Conservation (phyloP, 2,113 vertebrate genomes). For the Nematolebias whitei region DNA sequence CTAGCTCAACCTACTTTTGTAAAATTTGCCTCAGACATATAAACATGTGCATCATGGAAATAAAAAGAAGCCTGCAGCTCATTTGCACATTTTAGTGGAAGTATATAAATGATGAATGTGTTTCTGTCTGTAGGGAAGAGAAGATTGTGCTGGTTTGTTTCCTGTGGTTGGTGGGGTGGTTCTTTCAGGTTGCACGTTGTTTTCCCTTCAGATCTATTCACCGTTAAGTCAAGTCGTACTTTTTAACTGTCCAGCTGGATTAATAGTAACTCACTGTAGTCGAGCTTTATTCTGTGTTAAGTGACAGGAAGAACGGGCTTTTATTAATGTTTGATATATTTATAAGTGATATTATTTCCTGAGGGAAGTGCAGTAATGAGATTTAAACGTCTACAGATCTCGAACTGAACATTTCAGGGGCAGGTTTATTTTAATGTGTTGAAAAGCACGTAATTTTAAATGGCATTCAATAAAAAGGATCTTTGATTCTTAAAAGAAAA, state of each 20-base stretch:
- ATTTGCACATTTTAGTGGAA: conserved; percentile 23
- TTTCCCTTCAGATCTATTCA: neutral
- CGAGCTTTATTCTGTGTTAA: neutral
- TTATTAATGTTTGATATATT: too few species aligned
- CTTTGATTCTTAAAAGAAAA: conserved; percentile 9
- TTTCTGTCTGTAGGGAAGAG: neutral
- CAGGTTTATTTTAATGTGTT: conserved; percentile 18
- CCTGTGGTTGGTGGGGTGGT: neutral
- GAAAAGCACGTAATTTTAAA: conserved; percentile 16
- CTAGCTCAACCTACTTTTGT: conserved; percentile 52
- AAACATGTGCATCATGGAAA: conserved; percentile 28
- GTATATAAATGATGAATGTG: neutral
- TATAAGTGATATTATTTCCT: neutral
- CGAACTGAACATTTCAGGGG: conserved; percentile 1
- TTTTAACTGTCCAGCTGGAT: conserved; percentile 13
- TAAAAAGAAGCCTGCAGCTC: neutral
- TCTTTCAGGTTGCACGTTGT: neutral
- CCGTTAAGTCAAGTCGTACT: neutral
- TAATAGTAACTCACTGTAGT: neutral
- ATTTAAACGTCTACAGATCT: conserved; percentile 5
- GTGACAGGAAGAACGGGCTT: conserved; percentile 28
- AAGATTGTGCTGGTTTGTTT: neutral
- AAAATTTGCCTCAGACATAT: conserved; percentile 12
- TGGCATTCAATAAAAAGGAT: neutral
- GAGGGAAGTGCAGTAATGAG: neutral